Evolutionary conservation across 2,888 invertebrate genomes (phyloP).

Genomic region (Daptonema setosum): DNA sequence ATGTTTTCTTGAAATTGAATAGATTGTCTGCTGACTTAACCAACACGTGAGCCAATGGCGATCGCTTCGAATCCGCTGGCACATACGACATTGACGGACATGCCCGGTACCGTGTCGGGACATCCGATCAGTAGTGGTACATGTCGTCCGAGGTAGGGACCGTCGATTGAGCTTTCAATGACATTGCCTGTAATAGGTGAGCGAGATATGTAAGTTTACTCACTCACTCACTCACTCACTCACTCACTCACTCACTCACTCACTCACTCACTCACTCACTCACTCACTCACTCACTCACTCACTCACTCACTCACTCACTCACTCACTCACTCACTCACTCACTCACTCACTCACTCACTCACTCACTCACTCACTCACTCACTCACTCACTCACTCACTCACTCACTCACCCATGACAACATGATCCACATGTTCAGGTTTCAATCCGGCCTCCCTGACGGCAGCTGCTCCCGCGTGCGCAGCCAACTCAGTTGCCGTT

Average conservation of each 20-base stretch:
- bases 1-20: too few relatives aligned
- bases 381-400: too few relatives aligned
- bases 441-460: slow-evolving; percentile 47
- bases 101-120: slow-evolving; percentile 58
- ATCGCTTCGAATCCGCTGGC: slow-evolving; percentile 92
- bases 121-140: slow-evolving; percentile 59
- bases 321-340: too few relatives aligned
- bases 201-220: too few relatives aligned
- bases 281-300: too few relatives aligned
- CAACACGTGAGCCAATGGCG: slow-evolving; percentile 66
- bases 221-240: too few relatives aligned
- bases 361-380: too few relatives aligned
- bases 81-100: slow-evolving; percentile 74
- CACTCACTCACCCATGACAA: slow-evolving; percentile 69
- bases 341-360: too few relatives aligned
- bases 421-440: slow-evolving; percentile 65
- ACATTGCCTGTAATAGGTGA: slow-evolving; percentile 39
- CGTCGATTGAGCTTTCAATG: slow-evolving; percentile 53
- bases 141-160: slow-evolving; percentile 63
- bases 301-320: too few relatives aligned
- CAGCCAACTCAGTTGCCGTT: slow-evolving; percentile 42
- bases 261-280: too few relatives aligned
- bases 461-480: slow-evolving; percentile 35
- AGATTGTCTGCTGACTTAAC: too few relatives aligned
- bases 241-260: too few relatives aligned